Evolutionary conservation across 1,140 invertebrate genomes (phyloP), one percentile per base, ranked within the genome.

Genomic region (Medauroidea extradentata): DNA sequence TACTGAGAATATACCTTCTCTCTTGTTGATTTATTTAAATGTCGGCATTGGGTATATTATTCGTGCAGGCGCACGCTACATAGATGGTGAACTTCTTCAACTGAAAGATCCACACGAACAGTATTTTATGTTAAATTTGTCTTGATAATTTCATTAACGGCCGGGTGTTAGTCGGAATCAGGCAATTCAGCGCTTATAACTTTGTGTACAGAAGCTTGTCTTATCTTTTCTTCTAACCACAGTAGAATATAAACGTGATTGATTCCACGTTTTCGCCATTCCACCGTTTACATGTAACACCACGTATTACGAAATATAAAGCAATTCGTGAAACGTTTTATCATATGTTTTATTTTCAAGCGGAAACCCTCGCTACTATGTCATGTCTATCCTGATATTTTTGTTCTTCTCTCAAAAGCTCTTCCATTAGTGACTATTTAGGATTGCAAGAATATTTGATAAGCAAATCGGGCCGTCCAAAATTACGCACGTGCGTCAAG

Each of bases 221-320:
- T 50, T n/a, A 69, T 57, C 60, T 65, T 78, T 53, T 81, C 73
- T 4, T 24, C 49, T 42, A 71, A 61, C 49, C 66, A 71, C 9
- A 79, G 39, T 11, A 79, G 60, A 44, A 79, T 70, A 63, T 80
- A 77, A 2, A 63, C 67, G 69, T 80, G 79, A 0, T 78, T 75
- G 21, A 81, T 62, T 8, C 78, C 77, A 60, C 77, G 67, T 64
- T 81, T 81, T 65, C 81, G 78, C 61, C 72, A 81, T 65, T 81
- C 77, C n/a, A 79, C 67, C 18, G 68, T 62, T 57, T 75, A 74
- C 59, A 77, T 64, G 29, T 64, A 70, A 25, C 72, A 72, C 16
- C 55, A 21, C 38, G 64, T 57, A 38, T 63, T 52, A 14, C 77
- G 73, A 65, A 75, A 71, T n/a, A 76, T 59, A 43, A 67, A 29